Percentiles rank a stretch among this genome's conserved stretches.
These are phyloP conservation scores for Otocyon megalotis DNA, from an alignment of 2,113 vertebrate species.

Conservation along the genomic window DNA sequence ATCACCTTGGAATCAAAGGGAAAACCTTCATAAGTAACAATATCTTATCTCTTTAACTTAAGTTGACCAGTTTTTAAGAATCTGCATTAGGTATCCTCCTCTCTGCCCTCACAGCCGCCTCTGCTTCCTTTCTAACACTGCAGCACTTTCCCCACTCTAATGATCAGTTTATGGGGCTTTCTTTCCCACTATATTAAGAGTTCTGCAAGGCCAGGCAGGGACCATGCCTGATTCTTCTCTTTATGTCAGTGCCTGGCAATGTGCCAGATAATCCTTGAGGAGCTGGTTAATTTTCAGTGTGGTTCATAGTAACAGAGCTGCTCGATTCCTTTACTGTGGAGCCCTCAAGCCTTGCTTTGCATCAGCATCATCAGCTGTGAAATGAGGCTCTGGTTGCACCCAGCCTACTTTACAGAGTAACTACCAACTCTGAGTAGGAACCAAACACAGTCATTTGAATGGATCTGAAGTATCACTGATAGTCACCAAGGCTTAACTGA, in stretches of 20 bases:
- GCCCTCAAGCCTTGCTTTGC: neutral
- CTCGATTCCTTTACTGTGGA: constrained; percentile 7
- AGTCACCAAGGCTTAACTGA: constrained; percentile 25
- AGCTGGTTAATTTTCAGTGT: neutral
- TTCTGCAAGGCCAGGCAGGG: neutral
- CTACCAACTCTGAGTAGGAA: constrained; percentile 11
- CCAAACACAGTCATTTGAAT: constrained; percentile 6
- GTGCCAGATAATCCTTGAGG: neutral
- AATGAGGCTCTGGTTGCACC: neutral
- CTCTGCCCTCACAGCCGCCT: neutral
- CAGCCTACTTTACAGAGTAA: constrained; percentile 23
- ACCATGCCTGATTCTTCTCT: neutral
- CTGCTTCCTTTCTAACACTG: neutral
- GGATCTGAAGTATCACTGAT: neutral
- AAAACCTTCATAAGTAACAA: constrained; percentile 4
- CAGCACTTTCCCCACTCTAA: neutral
- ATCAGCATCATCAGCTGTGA: constrained; percentile 18
- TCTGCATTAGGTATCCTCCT: neutral
- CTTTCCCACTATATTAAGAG: neutral
- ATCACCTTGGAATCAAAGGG: neutral
- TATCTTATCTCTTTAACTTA: constrained; percentile 2
- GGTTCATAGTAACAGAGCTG: neutral
- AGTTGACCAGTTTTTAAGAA: constrained; percentile 20
- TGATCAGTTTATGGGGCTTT: neutral
- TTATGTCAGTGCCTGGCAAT: neutral